These are phyloP conservation scores for Trichonephila clavata DNA, from an alignment of 1,140 invertebrate genomes.

Conservation along the genomic window DNA sequence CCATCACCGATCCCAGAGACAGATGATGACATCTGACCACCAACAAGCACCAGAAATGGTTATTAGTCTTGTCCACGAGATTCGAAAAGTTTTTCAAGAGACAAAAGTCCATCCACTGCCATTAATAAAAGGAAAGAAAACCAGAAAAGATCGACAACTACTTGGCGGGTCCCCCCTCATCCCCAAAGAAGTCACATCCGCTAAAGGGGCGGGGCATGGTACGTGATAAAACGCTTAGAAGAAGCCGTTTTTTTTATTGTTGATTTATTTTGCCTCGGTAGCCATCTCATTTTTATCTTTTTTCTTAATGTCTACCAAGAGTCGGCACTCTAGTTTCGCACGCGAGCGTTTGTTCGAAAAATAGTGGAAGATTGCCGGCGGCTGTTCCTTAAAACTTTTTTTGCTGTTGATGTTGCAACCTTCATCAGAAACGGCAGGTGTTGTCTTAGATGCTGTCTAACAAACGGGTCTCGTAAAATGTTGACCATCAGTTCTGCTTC, in stretches of 20 bases:
- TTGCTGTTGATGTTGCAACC: not conserved
- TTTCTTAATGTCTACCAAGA: constrained; percentile 46
- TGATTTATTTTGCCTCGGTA: constrained; percentile 68
- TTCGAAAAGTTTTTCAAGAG: constrained; percentile 46
- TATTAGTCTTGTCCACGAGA: constrained; percentile 31
- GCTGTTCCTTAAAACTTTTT: constrained; percentile 55
- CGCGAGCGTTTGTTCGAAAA: constrained; percentile 32
- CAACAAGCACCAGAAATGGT: constrained; percentile 35
- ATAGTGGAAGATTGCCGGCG: not conserved
- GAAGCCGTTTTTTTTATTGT: constrained; percentile 29
- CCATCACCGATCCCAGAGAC: constrained; percentile 2
- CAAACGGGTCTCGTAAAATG: constrained; percentile 33
- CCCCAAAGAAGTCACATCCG: not conserved
- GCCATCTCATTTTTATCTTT: constrained; percentile 54
- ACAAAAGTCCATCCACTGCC: constrained; percentile 32
- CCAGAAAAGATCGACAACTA: constrained; percentile 29
- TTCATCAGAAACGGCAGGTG: constrained; percentile 58
- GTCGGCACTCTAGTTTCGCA: constrained; percentile 51
- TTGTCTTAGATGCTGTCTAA: constrained; percentile 30
- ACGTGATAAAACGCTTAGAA: constrained; percentile 71
- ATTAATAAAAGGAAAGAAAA: constrained; percentile 39
- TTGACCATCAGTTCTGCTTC: constrained; percentile 57
- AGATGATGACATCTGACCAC: constrained; percentile 60
- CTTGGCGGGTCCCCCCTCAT: not conserved
- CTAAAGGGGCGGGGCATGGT: constrained; percentile 5